These are phyloP conservation scores for Aradus depressus DNA, from an alignment of 2,888 invertebrate genomes.

Conservation along the genomic window DNA sequence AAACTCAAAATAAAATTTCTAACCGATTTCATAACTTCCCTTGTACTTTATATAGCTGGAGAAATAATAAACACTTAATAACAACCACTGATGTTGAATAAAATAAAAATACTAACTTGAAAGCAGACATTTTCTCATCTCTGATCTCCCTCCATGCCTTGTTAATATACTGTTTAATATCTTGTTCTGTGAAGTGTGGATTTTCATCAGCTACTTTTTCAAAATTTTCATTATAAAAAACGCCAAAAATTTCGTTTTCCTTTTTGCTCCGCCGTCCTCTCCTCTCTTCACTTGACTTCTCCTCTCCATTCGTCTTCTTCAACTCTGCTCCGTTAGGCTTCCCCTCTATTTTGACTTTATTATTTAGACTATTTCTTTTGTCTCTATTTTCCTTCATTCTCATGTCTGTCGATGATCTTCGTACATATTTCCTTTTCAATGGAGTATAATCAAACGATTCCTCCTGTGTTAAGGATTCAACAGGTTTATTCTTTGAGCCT, in stretches of 20 bases:
- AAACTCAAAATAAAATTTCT: too few species aligned
- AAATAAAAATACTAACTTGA: conserved; percentile 4
- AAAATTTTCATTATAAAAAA: conserved; percentile 23
- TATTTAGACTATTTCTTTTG: conserved; percentile 6
- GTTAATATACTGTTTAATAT: conserved; percentile 28
- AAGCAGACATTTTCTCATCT: conserved; percentile 23
- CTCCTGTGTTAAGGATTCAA: too few species aligned
- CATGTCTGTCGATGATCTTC: conserved; percentile 1
- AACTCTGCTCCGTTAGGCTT: conserved; percentile 1
- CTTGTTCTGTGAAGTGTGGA: conserved; percentile 37
- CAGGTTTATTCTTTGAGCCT: conserved; percentile 4
- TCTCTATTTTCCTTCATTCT: not conserved
- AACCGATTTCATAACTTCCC: too few species aligned
- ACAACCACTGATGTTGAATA: too few species aligned
- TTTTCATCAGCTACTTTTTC: conserved; percentile 37
- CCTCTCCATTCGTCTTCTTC: conserved; percentile 4
- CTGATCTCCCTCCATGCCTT: conserved; percentile 29
- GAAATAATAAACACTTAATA: too few species aligned
- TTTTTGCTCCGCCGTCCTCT: conserved; percentile 7
- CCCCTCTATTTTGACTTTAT: not conserved
- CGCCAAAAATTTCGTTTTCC: conserved; percentile 16
- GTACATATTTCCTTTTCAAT: conserved; percentile 13
- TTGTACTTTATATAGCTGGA: too few species aligned
- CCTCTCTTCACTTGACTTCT: not conserved
- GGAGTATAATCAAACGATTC: conserved; percentile 11